Evolutionary conservation across 2,888 invertebrate genomes (phyloP).

Genomic region (Trichogramma evanescens): DNA sequence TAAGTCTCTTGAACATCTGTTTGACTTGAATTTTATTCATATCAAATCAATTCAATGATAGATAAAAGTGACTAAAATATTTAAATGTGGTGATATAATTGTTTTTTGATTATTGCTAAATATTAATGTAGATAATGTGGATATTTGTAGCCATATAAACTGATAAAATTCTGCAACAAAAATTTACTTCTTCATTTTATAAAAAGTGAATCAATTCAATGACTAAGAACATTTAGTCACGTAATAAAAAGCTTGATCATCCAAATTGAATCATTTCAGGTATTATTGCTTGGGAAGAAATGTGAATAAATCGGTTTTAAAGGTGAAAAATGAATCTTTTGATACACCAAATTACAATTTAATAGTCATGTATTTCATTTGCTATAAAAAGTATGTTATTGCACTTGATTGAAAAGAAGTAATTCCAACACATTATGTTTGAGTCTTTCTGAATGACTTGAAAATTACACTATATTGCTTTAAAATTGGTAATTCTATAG

Average conservation of each 20-base stretch:
- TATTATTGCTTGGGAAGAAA: conserved; percentile 34
- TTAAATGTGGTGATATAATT: background rate
- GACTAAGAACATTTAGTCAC: conserved; percentile 3
- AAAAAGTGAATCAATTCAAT: background rate
- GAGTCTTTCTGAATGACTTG: conserved; percentile 5
- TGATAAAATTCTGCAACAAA: no score
- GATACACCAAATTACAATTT: background rate
- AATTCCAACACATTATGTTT: background rate
- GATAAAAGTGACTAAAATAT: background rate
- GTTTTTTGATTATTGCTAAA: no score
- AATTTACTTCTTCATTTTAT: background rate
- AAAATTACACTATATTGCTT: conserved; percentile 5
- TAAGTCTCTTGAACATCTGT: conserved; percentile 24
- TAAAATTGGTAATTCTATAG: conserved; percentile 2
- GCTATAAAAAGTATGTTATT: conserved; percentile 18
- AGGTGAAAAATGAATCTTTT: conserved; percentile 30
- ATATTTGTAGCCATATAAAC: no score
- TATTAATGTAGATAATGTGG: no score
- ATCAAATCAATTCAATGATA: background rate
- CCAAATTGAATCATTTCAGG: conserved; percentile 34
- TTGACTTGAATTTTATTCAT: background rate
- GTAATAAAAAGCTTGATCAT: conserved; percentile 19
- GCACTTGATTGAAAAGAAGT: conserved; percentile 11
- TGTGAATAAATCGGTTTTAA: conserved; percentile 29
- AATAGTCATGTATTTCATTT: no score